Base-by-base conservation (phyloP, 2,113 vertebrate species). In the Chrysochloris asiatica region DNA sequence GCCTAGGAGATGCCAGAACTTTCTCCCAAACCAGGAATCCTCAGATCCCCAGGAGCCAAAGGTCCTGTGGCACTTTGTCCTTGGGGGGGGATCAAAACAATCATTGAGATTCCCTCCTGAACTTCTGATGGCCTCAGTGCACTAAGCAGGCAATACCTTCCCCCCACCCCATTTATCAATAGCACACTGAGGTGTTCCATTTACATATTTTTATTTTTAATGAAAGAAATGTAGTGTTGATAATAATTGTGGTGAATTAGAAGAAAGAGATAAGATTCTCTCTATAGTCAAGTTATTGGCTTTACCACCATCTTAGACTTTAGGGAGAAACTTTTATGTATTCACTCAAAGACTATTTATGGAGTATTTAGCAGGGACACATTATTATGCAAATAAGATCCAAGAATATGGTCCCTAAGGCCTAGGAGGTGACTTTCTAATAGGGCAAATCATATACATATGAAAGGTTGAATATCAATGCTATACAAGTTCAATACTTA, bases 321-420 rank as follows among this genome's bases (percentile, higher is more conserved):
- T 75, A 65, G 13, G 61, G 59, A 84, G 54, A 81, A 82, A 73
- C 9, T 85, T 86, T 21, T 28, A 67, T 85, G 79, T 76, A 76
- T 88, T 92, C 21, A 86, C 86, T 93, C 78, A 71, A 50, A 86
- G 67, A 90, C 30, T 94, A 88, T 80, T 65, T 95, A 78, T 48
- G 79, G 41, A 80, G 6, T 95, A 83, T 63, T 77, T 88, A 69
- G 16, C 76, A 54, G 52, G n/a, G 22, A 13, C 7, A 36, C 1
- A 26, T 63, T 24, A 80, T 76, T 38, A 28, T 81, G 77, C 26
- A 93, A 81, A 83, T 92, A 28, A 86, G 14, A 81, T 84, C 5
- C 17, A 79, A 72, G 89, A 88, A 54, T 79, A 67, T 43, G 22
- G n/a, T 10, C 4, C 14, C 22, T 73, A 24, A 50, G 10, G 19